Evolutionary conservation across 2,888 invertebrate species (phyloP), one percentile per base, ranked within the genome.

Genomic region (Acrobasis repandana): DNA sequence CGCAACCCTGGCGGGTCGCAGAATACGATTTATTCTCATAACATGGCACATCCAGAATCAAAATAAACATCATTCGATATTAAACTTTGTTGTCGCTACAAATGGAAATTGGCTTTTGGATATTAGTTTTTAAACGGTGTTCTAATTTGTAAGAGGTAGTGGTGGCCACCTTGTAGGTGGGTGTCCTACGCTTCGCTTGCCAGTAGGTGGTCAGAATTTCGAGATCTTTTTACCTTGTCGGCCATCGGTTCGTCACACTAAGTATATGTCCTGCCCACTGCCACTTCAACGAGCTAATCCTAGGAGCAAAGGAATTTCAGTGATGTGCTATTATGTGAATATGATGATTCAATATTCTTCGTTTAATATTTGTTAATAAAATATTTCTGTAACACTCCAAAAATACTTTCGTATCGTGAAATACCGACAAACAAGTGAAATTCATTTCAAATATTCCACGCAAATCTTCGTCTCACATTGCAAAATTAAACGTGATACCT

Each of bases 21-120:
- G 78, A 74, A 77, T 76, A 70, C 77, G 79, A 83, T 85, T 85
- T 85, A 85, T 85, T 79, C 70, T 80, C 82, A 83, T 83, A 85
- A 81, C 77, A 76, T 70, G 69, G 60, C 68, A 51, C 62, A 58
- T 65, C 62, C 63, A 62, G 60, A 67, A 70, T 71, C 74, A 75
- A 78, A 80, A 79, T 81, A 80, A 62, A 54, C 58, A 62, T 62
- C 61, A 51, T 34, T 52, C 43, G 16, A 34, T 52, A 63, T 58
- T 62, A 65, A 36, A 63, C 56, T 61, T 63, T 58, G 33, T 18
- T 60, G 51, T 46, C 58, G 18, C 52, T 52, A 18, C 54, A 11
- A 38, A 54, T 54, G 54, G 54, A 18, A 38, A 54, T 18, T 38
- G 38, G 18, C 15, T 36, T 38, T 38, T 14, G 34, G 36, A 33